These are phyloP conservation scores for Protomyctophum bolini DNA, from an alignment of 2,113 vertebrate species.

Conservation along the genomic window DNA sequence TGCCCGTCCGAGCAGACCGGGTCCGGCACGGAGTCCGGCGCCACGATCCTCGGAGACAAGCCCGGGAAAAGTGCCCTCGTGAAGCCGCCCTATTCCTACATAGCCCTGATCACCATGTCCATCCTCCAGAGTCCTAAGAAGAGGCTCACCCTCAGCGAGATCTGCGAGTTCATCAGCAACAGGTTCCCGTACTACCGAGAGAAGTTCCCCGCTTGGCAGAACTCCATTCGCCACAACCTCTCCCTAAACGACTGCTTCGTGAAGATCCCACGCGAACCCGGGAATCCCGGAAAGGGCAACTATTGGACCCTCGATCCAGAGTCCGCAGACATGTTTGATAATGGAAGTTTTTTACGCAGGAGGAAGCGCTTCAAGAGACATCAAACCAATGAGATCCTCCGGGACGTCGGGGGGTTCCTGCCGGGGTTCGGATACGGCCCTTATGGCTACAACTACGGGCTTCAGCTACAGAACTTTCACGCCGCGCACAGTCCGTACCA, in stretches of 20 bases:
- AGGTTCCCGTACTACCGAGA: constrained; percentile 95
- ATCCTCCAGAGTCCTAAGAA: constrained; percentile 97
- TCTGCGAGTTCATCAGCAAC: constrained; percentile 97
- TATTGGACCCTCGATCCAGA: constrained; percentile 97
- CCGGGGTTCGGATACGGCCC: constrained; percentile 93
- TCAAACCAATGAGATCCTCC: constrained; percentile 86
- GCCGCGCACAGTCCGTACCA: constrained; percentile 78
- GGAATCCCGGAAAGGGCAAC: constrained; percentile 93
- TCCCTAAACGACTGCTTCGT: constrained; percentile 95
- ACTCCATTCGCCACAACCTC: constrained; percentile 93
- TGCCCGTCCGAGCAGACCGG: constrained; percentile 75
- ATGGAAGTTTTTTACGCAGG: constrained; percentile 90
- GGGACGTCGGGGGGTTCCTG: constrained; percentile 90
- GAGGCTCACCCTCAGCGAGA: constrained; percentile 92
- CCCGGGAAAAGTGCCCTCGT: constrained; percentile 85
- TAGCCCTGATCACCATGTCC: constrained; percentile 96
- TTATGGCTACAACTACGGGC: constrained; percentile 94
- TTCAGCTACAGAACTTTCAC: constrained; percentile 91
- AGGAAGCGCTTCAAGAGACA: constrained; percentile 95
- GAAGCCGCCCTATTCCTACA: constrained; percentile 92
- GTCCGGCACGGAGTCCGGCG: constrained; percentile 54
- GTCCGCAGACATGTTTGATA: constrained; percentile 95
- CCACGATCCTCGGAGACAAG: constrained; percentile 75
- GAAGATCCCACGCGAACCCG: constrained; percentile 90
- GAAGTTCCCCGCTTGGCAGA: constrained; percentile 95